Percentiles rank a stretch among this genome's conserved stretches.
Conservation (phyloP, 2,797 vertebrate species). For the Coregonus suidteri region DNA sequence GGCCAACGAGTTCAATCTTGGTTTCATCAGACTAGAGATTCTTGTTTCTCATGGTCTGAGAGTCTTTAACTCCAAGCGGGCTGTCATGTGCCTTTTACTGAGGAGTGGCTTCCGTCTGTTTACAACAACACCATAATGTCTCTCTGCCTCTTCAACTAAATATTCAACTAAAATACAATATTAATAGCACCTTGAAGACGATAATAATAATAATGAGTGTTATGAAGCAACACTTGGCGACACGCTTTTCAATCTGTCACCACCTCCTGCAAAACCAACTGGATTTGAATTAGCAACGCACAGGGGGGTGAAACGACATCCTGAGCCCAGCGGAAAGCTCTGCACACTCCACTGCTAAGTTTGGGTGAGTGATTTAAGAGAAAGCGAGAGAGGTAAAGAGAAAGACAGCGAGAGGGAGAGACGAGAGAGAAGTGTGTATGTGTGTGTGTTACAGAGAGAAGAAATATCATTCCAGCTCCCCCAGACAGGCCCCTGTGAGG, state of each 20-base stretch:
- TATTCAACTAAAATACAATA: background rate
- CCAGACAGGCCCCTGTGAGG: conserved; percentile 5
- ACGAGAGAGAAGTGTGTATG: background rate
- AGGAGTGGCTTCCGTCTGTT: too few species aligned
- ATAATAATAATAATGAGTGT: background rate
- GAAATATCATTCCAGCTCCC: background rate
- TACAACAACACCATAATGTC: too few species aligned
- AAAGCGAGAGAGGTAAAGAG: background rate
- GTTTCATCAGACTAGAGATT: too few species aligned
- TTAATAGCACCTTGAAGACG: background rate
- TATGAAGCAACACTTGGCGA: background rate
- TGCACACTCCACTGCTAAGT: background rate
- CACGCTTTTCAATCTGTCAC: background rate
- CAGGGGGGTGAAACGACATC: background rate
- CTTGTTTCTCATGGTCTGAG: too few species aligned
- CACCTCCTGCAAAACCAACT: background rate
- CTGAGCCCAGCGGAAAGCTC: background rate
- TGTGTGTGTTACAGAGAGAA: background rate
- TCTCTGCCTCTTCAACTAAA: background rate
- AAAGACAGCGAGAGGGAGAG: background rate
- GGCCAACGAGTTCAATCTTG: too few species aligned
- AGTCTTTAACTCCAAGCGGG: too few species aligned
- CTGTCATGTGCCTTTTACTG: too few species aligned
- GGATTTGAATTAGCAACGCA: background rate
- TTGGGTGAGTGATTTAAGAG: background rate